Base-by-base conservation (phyloP, 2,888 invertebrate species). In the Baccha elongata region DNA sequence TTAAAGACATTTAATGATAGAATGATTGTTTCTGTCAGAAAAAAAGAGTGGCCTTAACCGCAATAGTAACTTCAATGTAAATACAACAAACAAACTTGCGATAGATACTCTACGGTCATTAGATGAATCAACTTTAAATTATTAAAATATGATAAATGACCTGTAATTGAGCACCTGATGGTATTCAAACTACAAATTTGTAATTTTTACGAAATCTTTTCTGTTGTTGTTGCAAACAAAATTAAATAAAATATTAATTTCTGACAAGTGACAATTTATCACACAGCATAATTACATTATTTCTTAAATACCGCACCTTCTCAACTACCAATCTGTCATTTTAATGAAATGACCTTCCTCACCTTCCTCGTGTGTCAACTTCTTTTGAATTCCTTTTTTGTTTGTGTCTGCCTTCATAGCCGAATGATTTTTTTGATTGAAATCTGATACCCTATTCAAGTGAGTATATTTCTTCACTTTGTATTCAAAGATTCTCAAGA, bases 361-460 rank as follows among this genome's bases (percentile, higher is more conserved):
- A 26, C n/a, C 5, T 35, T 35, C 17, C 8, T 60, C 42, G 3
- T 21, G 10, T 64, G 52, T 44, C 52, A 52, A 23, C 26, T 65
- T 40, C 13, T 17, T 35, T 44, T 11, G n/a, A 42, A 19, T 10
- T 55, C 17, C 11, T 3, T 6, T 8, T 11, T 17, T 46, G 5
- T 7, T 8, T 13, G 21, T 11, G 13, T n/a, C 40, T n/a, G n/a
- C 21, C 29, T 60, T 32, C 26, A 35, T 35, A 44, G 6, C 64
- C 15, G 8, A 7, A 4, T 26, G 6, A 4, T 26, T 15, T 7
- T 26, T 46, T 48, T 37, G 50, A 50, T 42, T 46, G 71, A 40
- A 78, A 72, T 37, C 15, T 1, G 72, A 78, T 35, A 78, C 29
- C 8, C 8, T 1, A 35, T 19, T 11, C 35, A 19, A 60, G 44